Base-by-base conservation (phyloP, 2,113 vertebrate species). In the Alosa alosa region DNA sequence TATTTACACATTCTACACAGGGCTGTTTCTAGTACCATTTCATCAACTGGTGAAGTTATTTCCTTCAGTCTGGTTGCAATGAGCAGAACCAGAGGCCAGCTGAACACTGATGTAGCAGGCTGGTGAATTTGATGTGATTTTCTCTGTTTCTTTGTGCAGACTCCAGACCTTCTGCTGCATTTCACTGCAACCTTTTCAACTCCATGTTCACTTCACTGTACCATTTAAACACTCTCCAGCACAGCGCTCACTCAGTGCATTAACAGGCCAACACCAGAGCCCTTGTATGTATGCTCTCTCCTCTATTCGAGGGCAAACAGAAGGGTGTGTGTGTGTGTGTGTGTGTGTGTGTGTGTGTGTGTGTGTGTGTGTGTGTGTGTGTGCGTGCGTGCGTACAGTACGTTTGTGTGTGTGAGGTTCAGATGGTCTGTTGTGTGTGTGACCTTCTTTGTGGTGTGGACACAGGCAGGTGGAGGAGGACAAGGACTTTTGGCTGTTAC, bases 371-470 rank as follows among this genome's bases (percentile, higher is more conserved):
- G 55, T 22, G 18, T 47, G 45, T 47, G 45, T 9, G 50, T 1
- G 17, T 52, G 50, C 11, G 3, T 52, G 50, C 3, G 17, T 52
- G 50, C 11, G 3, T 52, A 31, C 31, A 31, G 31, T 31, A 31
- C 31, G 31, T 55, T 0, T 18, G 81, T 47, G 81, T 22, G 81
- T 31, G 22, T 52, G 31, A n/a, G 45, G 0, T 55, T 52, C 25
- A 7, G 1, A 52, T 52, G 22, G n/a, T 18, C 82, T 82, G 18
- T 52, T 64, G 64, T 68, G n/a, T 68, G 64, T 31, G 64, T 83
- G 60, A 17, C 72, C 45, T 22, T 87, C 81, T 85, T 85, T 85
- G 86, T 87, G 82, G 45, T 55, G n/a, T 49, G 55, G 83, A 85
- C 84, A 45, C 46, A 13, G 57, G 60, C n/a, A 31, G 64, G 64